A percentile compares a stretch with the other conserved stretches of the same genome.
These are phyloP conservation scores for Zaprionus bogoriensis DNA, from an alignment of 2,888 invertebrate genomes.

Conservation along the genomic window DNA sequence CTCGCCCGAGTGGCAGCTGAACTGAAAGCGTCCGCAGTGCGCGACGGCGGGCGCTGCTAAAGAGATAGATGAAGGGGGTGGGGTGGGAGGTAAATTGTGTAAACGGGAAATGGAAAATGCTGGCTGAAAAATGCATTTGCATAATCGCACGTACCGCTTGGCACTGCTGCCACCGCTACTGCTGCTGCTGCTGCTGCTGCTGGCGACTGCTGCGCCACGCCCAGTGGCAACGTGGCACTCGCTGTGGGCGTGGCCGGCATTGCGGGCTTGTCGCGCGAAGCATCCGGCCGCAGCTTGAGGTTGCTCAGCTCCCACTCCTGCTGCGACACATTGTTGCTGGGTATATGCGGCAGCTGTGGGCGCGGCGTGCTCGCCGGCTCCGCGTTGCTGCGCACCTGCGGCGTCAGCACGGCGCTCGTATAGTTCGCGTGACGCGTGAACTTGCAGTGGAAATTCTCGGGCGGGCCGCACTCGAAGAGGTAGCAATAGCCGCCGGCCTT, in stretches of 20 bases:
- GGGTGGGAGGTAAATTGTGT: background rate
- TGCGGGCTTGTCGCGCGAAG: slow-evolving; percentile 57
- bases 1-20: slow-evolving; percentile 93
- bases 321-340: slow-evolving; percentile 80
- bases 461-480: slow-evolving; percentile 94
- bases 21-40: slow-evolving; percentile 92
- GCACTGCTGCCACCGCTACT: slow-evolving; percentile 20
- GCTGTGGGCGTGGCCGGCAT: slow-evolving; percentile 25
- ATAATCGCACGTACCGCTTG: slow-evolving; percentile 53
- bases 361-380: slow-evolving; percentile 69
- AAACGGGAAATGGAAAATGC: slow-evolving; percentile 28
- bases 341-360: slow-evolving; percentile 66
- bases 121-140: slow-evolving; percentile 22
- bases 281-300: slow-evolving; percentile 80
- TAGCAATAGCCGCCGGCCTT: slow-evolving; percentile 94
- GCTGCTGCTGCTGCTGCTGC: slow-evolving; percentile 15
- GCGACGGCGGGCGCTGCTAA: slow-evolving; percentile 33
- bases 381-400: slow-evolving; percentile 82
- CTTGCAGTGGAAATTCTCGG: slow-evolving; percentile 95
- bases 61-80: background rate
- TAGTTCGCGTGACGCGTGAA: slow-evolving; percentile 95
- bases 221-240: slow-evolving; percentile 16
- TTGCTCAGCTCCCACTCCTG: slow-evolving; percentile 83
- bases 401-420: slow-evolving; percentile 91
- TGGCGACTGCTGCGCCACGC: slow-evolving; percentile 41